A percentile compares a stretch with the other conserved stretches of the same genome.
These are phyloP conservation scores for Orthosia gracilis DNA, from an alignment of 2,888 invertebrate genomes.

Conservation along the genomic window DNA sequence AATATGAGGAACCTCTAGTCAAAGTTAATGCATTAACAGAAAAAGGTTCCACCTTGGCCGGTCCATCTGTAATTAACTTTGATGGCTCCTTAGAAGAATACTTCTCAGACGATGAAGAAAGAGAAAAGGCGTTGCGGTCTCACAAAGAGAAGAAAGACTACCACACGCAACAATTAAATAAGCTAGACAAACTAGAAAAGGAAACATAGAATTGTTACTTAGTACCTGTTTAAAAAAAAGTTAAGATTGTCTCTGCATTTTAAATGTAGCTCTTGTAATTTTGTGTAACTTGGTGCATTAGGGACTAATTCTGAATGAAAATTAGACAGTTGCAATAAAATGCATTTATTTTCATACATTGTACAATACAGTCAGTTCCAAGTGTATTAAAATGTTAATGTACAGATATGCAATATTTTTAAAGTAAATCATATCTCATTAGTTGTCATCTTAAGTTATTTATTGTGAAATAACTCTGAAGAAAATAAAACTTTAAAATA, in stretches of 20 bases:
- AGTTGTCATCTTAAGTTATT: constrained; percentile 60
- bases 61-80: constrained; percentile 76
- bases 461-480: constrained; percentile 59
- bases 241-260: constrained; percentile 59
- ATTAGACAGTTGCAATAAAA: constrained; percentile 53
- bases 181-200: constrained; percentile 83
- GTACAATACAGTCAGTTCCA: constrained; percentile 54
- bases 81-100: constrained; percentile 86
- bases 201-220: constrained; percentile 80
- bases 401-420: constrained; percentile 64
- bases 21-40: constrained; percentile 81
- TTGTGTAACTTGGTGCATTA: constrained; percentile 51
- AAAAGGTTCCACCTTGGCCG: constrained; percentile 82
- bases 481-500: constrained; percentile 56
- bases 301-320: constrained; percentile 49
- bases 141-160: constrained; percentile 82
- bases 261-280: constrained; percentile 53
- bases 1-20: constrained; percentile 80
- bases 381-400: constrained; percentile 53
- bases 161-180: constrained; percentile 71
- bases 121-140: constrained; percentile 83
- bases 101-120: constrained; percentile 89
- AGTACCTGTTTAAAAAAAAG: constrained; percentile 75
- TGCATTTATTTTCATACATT: constrained; percentile 71
- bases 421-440: constrained; percentile 58